Conservation (phyloP, 2,113 vertebrate species). For the Nerophis lumbriciformis region DNA sequence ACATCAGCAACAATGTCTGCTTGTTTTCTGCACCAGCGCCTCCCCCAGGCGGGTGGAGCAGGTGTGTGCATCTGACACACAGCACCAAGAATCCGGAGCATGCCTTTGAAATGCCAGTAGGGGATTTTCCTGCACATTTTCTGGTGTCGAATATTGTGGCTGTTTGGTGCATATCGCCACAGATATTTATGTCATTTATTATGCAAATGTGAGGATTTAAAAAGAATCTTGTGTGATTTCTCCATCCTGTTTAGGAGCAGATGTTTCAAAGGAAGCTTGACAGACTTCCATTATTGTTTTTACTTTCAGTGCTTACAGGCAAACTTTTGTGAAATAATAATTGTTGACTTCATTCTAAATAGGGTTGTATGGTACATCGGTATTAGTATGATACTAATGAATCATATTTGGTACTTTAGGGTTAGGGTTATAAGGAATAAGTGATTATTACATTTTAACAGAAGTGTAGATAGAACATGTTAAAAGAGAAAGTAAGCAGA, state of each 20-base stretch:
- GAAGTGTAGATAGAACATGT: no score
- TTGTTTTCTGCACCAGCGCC: conserved; percentile 72
- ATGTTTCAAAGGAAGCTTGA: conserved; percentile 19
- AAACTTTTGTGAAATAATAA: no score
- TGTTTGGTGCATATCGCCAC: no score
- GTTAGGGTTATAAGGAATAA: no score
- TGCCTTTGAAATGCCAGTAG: conserved; percentile 26
- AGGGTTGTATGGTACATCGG: no score
- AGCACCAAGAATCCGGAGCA: conserved; percentile 41
- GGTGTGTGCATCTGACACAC: conserved; percentile 61
- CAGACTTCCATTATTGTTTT: neutral
- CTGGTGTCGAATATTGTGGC: no score
- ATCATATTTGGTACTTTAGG: no score
- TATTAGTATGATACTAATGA: no score
- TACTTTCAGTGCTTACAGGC: no score
- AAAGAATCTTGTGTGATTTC: conserved; percentile 50
- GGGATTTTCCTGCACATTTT: conserved; percentile 9
- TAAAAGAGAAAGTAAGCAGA: no score
- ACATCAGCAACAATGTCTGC: conserved; percentile 76
- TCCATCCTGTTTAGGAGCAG: conserved; percentile 36
- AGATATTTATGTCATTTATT: conserved; percentile 7
- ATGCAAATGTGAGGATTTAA: conserved; percentile 62
- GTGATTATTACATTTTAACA: no score
- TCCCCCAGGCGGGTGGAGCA: conserved; percentile 49
- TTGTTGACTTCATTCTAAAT: no score